Base-by-base conservation (phyloP, 2,113 vertebrate genomes). In the Pagrus major region DNA sequence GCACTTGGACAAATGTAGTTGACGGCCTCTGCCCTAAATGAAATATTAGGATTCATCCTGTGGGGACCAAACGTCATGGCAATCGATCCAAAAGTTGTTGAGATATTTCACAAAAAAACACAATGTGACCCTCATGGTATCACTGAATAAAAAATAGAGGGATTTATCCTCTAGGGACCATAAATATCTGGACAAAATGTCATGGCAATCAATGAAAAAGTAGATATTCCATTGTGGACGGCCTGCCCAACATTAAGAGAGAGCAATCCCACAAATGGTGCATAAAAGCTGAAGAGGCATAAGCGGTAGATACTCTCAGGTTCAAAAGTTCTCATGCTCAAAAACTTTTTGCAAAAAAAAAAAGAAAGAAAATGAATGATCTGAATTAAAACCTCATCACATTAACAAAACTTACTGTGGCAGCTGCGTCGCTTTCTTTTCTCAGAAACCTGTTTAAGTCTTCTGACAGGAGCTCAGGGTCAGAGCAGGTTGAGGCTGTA, bases 391-490 rank as follows among this genome's bases (percentile, higher is more conserved):
- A 66, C 25, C 21, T 79, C 9, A 52, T 49, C 51, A 68, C 41
- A 63, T 11, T 1, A 76, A n/a, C n/a, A n/a, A 66, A 67, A 60
- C 47, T 49, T 2, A 37, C 61, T 4, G 14, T 25, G 46, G 64
- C 64, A 80, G 80, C 60, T 37, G 52, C 61, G 77, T 51, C 42
- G 66, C 67, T 47, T 76, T 65, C 73, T 77, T 42, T 52, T 76
- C 74, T 79, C 70, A 80, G 39, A 21, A n/a, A 52, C 60, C 46
- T 33, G 39, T 12, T 64, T 71, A 52, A 65, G 16, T 49, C 16
- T 14, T 54, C 73, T 80, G 89, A 88, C 81, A 84, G 70, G 29
- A 76, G 31, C 51, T 52, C 1, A 54, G 71, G n/a, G 78, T 88
- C 78, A 72, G 39, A 2, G 33, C 11, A 18, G 66, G 70, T 71